Base-by-base conservation (phyloP, 2,113 vertebrate genomes). In the Australoheros scitulus region DNA sequence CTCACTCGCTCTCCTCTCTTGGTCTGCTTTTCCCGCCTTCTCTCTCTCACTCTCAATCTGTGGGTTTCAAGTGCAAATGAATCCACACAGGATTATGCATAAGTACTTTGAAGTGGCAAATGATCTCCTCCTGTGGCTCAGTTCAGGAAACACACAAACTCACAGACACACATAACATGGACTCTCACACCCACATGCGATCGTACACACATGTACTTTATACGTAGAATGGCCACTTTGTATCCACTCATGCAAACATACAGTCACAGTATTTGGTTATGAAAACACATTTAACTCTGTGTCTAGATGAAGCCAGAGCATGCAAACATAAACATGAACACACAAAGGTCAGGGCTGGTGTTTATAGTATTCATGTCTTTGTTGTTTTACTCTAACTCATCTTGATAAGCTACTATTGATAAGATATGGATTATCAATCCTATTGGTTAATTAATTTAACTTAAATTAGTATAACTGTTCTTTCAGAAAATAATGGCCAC, bases 11-110 rank as follows among this genome's bases (percentile, higher is more conserved):
- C 24, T 22, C 32, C 64, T 80, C 72, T 36, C 68, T 36, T 11
- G 18, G 70, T 61, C 70, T 58, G 7, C 41, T 38, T 6, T 47
- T 68, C 72, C 41, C 38, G 59, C 38, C 55, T 11, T 22, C 52
- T 32, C 61, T 41, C 61, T 41, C 61, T 47, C 22, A 76, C 81
- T 29, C 76, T 79, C 79, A 9, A 32, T 87, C 74, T 59, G 32
- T 61, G 57, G 77, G 76, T 89, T 92, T 92, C 85, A 92, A 94
- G 90, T 92, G 88, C 88, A 94, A 93, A 94, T 92, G 87, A 91
- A 90, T 89, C 79, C 81, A 80, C 91, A 89, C 88, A 92, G 91
- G 89, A 93, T 91, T 90, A 92, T 89, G 77, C 82, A 65, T 80
- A 90, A 90, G 77, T 50, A 89, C 90, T 91, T 84, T 91, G 89